A percentile compares a stretch with the other conserved stretches of the same genome.
Evolutionary conservation across 2,113 vertebrate species (phyloP).

Genomic region (Cariama cristata): DNA sequence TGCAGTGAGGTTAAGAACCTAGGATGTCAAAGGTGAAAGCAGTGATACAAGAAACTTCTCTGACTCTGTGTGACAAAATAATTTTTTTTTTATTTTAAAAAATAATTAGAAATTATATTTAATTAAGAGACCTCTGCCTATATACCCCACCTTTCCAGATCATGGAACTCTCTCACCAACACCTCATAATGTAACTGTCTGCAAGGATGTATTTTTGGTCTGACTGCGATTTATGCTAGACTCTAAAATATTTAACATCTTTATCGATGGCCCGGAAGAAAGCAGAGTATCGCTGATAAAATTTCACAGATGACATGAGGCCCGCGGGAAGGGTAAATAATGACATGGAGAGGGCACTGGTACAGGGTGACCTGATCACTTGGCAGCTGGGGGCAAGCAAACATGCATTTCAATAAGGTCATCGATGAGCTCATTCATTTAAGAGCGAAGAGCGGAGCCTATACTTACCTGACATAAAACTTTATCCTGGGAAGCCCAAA

Average conservation of each 20-base stretch:
- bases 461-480: not conserved
- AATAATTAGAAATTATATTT: not conserved
- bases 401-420: slow-evolving; percentile 43
- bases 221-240: not conserved
- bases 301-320: not conserved
- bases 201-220: not conserved
- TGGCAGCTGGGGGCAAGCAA: not conserved
- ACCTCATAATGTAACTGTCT: not conserved
- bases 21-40: not conserved
- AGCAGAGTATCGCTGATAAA: not conserved
- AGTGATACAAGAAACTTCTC: not conserved
- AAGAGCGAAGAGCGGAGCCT: not conserved
- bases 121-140: not conserved
- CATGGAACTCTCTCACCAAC: not conserved
- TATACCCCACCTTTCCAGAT: not conserved
- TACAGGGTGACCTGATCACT: slow-evolving; percentile 36
- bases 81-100: not conserved
- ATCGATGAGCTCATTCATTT: not conserved
- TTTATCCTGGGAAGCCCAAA: not conserved
- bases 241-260: not conserved
- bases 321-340: slow-evolving; percentile 37
- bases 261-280: not conserved
- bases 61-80: not conserved
- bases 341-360: not conserved
- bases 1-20: not conserved